Evolutionary conservation across 1,140 invertebrate genomes (phyloP), one percentile per base, ranked within the genome.

Genomic region (Euborellia annulipes): DNA sequence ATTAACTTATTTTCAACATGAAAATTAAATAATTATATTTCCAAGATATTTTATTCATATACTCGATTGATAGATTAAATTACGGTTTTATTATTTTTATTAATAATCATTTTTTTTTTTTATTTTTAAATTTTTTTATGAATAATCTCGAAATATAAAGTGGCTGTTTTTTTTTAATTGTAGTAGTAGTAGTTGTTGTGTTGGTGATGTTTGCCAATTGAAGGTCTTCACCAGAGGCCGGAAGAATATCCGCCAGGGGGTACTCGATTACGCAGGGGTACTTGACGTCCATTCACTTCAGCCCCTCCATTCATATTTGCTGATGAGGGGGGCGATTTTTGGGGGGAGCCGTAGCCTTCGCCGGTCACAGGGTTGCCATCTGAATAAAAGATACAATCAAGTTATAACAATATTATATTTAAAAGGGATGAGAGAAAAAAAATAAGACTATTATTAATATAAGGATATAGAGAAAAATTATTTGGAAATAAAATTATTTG

Each of bases 191-290:
- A 41, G 23, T 41, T 22, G 23, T 21, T 38, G 3, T 39, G 19
- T 20, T 39, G 16, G 4, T 17, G 16, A 17, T 17, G 19, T 2
- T 72, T 9, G 74, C 73, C 17, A 78, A 73, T 9, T 52, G 47
- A 17, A 36, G 42, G 14, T 11, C 3, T 39, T 68, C 68, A 72
- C 70, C 70, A 72, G 16, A 72, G 62, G 3, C 69, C 69, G 0
- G 68, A 70, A 3, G 69, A 71, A 54, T 67, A 72, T 2, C 70
- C 70, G 36, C 70, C 70, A 3, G 70, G 70, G 6, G 70, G 70
- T n/a, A 71, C 69, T 39, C 69, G 62, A 9, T 60, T 60, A 48
- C 68, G 63, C 21, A 48, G 23, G 18, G 11, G 21, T 11, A 7
- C 20, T n/a, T 37, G 42, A 23, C 22, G 19, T 18, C 11, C 19